Conservation (phyloP, 2,797 vertebrate genomes). For the Okamejei kenojei region DNA sequence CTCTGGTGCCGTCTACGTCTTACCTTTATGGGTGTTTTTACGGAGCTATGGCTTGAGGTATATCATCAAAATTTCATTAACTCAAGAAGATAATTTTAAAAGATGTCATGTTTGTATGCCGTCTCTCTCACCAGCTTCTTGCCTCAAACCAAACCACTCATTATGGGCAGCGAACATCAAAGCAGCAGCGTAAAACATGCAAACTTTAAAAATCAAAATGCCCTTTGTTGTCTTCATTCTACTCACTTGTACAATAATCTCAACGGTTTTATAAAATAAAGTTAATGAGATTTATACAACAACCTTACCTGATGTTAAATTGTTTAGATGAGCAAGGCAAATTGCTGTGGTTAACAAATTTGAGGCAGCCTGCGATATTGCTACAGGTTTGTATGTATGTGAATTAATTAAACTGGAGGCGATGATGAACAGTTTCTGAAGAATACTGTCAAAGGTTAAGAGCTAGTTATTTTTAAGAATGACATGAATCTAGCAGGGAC, state of each 20-base stretch:
- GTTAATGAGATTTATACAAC: slow-evolving; percentile 78
- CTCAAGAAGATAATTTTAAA: slow-evolving; percentile 21
- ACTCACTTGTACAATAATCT: neutral
- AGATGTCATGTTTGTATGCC: slow-evolving; percentile 23
- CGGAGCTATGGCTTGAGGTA: slow-evolving; percentile 25
- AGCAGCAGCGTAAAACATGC: neutral
- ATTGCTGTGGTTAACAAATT: slow-evolving; percentile 88
- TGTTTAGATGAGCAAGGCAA: slow-evolving; percentile 81
- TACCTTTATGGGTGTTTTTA: slow-evolving; percentile 14
- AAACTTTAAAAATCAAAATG: slow-evolving; percentile 21
- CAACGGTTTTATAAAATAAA: slow-evolving; percentile 77
- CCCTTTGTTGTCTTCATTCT: neutral
- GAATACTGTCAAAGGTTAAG: slow-evolving; percentile 99
- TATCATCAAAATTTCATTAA: slow-evolving; percentile 35
- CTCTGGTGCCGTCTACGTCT: neutral
- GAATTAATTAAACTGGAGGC: slow-evolving; percentile 99
- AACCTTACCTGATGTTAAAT: slow-evolving; percentile 81
- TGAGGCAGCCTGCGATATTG: slow-evolving; percentile 86
- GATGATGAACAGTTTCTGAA: slow-evolving; percentile 99
- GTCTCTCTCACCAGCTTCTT: slow-evolving; percentile 16
- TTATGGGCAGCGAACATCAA: neutral
- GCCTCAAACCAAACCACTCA: slow-evolving; percentile 5
- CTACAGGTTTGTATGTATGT: slow-evolving; percentile 88
- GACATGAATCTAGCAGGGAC: slow-evolving; percentile 99
- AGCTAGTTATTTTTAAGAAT: slow-evolving; percentile 99